Base-by-base conservation (phyloP, 2,113 vertebrate species). In the Oryzias curvinotus region DNA sequence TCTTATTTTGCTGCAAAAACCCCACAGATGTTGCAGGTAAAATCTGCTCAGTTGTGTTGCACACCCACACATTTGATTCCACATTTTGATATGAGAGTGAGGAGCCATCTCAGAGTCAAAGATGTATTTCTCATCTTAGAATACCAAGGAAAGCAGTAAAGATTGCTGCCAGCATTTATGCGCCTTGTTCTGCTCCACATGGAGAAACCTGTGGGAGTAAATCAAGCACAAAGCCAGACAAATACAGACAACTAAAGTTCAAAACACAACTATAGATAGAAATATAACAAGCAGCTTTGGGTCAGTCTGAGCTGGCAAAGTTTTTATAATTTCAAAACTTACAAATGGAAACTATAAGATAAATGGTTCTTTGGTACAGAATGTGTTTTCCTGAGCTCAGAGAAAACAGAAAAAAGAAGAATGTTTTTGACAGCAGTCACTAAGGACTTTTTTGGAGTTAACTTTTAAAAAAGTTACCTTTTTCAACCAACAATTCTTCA, bases 111-210 rank as follows among this genome's bases (percentile, higher is more conserved):
- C 50, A 53, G 6, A 46, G 14, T 12, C 7, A 5, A 7, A 55
- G n/a, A 0, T 42, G 7, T 52, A 45, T 49, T 54, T 28, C 7
- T 5, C 47, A 61, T 43, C 71, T 57, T 75, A 75, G 23, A 47
- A 51, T 54, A 59, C 21, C 21, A 54, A 19, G 53, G 46, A 45
- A 68, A 68, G 66, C 45, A n/a, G 30, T 68, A 68, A 59, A 67
- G 56, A 41, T 52, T n/a, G 49, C 46, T 53, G n/a, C 43, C 60
- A 80, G 49, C 21, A 18, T 49, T 48, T 36, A 25, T 5, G 57
- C 68, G 66, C 26, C 52, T 79, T 83, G 71, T 81, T 85, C 77
- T 73, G 48, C 21, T 78, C 56, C n/a, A 65, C 68, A 49, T 26
- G 17, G 51, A 4, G 47, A 68, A 75, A 57, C 65, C 73, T 73